phyloP scores from a whole-genome alignment of 2,113 vertebrate species.

The Stegostoma tigrinum region DNA sequence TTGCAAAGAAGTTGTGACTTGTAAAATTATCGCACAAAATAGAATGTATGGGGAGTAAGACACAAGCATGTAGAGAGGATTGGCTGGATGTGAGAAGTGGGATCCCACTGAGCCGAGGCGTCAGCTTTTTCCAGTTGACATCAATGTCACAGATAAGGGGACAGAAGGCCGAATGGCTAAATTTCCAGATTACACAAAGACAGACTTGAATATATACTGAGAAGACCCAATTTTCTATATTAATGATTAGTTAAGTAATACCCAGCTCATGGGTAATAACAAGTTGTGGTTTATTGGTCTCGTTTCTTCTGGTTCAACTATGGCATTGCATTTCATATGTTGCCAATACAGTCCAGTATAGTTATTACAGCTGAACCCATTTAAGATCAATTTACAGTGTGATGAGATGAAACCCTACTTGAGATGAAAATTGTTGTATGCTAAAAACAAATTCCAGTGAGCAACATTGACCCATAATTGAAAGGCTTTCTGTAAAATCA shows the following conservation, averaged over 20 bases:
- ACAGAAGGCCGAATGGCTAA: no score
- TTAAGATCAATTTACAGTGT: slow-evolving; percentile 23
- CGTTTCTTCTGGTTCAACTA: not conserved
- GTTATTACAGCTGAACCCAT: slow-evolving; percentile 27
- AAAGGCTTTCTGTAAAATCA: not conserved
- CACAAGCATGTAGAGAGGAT: no score
- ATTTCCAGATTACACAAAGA: no score
- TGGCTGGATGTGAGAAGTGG: no score
- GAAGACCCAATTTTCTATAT: not conserved
- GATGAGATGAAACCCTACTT: not conserved
- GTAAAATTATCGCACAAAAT: no score
- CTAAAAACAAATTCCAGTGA: slow-evolving; percentile 5
- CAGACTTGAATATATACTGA: no score
- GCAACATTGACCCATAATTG: not conserved
- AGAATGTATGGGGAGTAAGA: no score
- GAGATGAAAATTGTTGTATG: slow-evolving; percentile 13
- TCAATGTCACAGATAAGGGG: no score
- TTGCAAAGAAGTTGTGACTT: no score
- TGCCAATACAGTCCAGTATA: not conserved
- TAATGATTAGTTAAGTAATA: slow-evolving; percentile 9
- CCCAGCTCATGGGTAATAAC: slow-evolving; percentile 8
- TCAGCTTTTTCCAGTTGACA: no score
- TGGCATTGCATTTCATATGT: not conserved
- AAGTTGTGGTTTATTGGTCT: not conserved
- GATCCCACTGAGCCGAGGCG: no score